Conservation (phyloP, 2,113 vertebrate genomes). For the Pao palembangensis region DNA sequence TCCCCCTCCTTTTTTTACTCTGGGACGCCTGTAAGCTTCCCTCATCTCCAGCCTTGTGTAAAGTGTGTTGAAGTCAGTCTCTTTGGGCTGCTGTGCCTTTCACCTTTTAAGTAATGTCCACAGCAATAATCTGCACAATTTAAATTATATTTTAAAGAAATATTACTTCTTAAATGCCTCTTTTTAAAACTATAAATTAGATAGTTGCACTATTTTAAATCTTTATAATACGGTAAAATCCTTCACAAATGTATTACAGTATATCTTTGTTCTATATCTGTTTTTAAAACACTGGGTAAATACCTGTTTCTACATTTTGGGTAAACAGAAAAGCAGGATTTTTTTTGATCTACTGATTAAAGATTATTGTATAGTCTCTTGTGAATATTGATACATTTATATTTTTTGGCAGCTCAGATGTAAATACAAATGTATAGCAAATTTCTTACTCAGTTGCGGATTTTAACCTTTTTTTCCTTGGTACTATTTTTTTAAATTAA, state of each 20-base stretch:
- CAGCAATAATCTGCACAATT: slow-evolving; percentile 75
- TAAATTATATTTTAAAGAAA: slow-evolving; percentile 57
- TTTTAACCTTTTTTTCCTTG: slow-evolving; percentile 72
- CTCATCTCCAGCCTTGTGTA: slow-evolving; percentile 57
- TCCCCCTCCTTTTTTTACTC: slow-evolving; percentile 70
- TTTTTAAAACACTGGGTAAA: slow-evolving; percentile 82
- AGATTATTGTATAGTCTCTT: slow-evolving; percentile 84
- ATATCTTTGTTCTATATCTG: slow-evolving; percentile 76
- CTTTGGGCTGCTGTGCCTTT: slow-evolving; percentile 85
- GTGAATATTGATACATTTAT: slow-evolving; percentile 87
- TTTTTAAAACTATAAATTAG: slow-evolving; percentile 57
- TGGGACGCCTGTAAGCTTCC: slow-evolving; percentile 57
- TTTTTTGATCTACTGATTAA: slow-evolving; percentile 82
- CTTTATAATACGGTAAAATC: slow-evolving; percentile 66
- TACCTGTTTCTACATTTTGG: slow-evolving; percentile 76
- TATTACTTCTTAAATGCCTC: slow-evolving; percentile 57
- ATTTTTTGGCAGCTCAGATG: slow-evolving; percentile 95
- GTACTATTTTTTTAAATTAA: slow-evolving; percentile 77
- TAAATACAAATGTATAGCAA: slow-evolving; percentile 93
- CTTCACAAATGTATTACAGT: slow-evolving; percentile 74
- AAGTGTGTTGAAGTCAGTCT: slow-evolving; percentile 60
- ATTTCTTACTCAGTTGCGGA: slow-evolving; percentile 82
- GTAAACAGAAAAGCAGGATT: slow-evolving; percentile 70
- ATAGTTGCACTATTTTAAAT: slow-evolving; percentile 77
- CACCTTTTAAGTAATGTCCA: slow-evolving; percentile 69